Evolutionary conservation across 2,113 vertebrate species (phyloP).

Genomic region (Jacana jacana): DNA sequence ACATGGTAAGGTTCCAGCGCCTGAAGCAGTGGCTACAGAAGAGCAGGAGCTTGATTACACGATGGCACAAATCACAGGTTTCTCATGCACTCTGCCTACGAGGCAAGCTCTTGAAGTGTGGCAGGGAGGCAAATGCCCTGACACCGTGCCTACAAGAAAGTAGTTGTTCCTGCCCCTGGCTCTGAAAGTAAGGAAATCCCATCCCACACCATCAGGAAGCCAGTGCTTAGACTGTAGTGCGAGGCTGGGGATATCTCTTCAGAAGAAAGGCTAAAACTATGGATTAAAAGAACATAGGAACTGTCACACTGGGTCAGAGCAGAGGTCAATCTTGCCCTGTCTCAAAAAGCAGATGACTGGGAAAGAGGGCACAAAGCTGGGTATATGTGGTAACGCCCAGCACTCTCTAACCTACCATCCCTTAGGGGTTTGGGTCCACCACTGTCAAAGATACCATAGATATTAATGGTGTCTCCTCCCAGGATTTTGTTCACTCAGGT

Average conservation of each 20-base stretch:
- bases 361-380: not conserved
- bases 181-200: not conserved
- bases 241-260: not conserved
- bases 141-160: not conserved
- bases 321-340: no score
- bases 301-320: not conserved
- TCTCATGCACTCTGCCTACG: rapidly evolving
- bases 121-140: not conserved
- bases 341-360: not conserved
- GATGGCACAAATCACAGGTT: not conserved
- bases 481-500: not conserved
- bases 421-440: not conserved
- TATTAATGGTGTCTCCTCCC: rapidly evolving
- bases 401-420: not conserved
- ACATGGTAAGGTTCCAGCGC: constrained; percentile 89
- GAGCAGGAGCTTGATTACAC: not conserved
- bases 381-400: not conserved
- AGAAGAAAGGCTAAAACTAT: not conserved
- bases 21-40: constrained; percentile 85
- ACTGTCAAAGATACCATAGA: not conserved
- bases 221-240: no score
- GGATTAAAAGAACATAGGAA: not conserved
- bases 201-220: not conserved
- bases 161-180: not conserved
- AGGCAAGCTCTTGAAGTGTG: not conserved